These are phyloP conservation scores for Corvus cornix DNA, from an alignment of 2,113 vertebrate genomes.

Conservation along the genomic window DNA sequence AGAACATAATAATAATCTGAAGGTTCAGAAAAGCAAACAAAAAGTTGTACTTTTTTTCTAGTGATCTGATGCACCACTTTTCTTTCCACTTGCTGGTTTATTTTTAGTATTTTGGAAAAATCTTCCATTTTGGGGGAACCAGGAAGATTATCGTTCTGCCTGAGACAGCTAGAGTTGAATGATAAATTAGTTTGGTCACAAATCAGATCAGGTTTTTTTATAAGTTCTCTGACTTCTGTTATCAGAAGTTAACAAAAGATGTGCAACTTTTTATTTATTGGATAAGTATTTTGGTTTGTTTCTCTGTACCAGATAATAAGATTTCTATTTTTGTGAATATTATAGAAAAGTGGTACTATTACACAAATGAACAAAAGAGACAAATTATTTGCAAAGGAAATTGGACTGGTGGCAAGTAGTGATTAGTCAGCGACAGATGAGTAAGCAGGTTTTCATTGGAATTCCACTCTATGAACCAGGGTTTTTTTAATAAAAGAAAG, in stretches of 20 bases:
- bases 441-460: not conserved
- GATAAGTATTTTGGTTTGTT: not conserved
- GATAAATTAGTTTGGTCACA: not conserved
- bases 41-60: not conserved
- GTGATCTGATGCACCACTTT: not conserved
- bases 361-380: not conserved
- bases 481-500: not conserved
- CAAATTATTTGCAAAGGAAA: not conserved
- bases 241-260: not conserved
- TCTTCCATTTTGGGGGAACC: not conserved
- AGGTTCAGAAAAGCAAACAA: not conserved
- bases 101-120: not conserved
- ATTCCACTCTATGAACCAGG: not conserved
- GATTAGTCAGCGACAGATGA: not conserved
- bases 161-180: not conserved
- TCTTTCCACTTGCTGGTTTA: not conserved
- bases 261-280: not conserved
- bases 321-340: not conserved
- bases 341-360: not conserved
- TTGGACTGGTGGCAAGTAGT: not conserved
- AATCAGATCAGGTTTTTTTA: accelerated
- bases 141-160: not conserved
- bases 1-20: not conserved
- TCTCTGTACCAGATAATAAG: not conserved
- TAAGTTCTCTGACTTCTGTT: not conserved